Evolutionary conservation across 2,797 vertebrate species (phyloP), one percentile per base, ranked within the genome.

Genomic region (Carduelis carduelis): DNA sequence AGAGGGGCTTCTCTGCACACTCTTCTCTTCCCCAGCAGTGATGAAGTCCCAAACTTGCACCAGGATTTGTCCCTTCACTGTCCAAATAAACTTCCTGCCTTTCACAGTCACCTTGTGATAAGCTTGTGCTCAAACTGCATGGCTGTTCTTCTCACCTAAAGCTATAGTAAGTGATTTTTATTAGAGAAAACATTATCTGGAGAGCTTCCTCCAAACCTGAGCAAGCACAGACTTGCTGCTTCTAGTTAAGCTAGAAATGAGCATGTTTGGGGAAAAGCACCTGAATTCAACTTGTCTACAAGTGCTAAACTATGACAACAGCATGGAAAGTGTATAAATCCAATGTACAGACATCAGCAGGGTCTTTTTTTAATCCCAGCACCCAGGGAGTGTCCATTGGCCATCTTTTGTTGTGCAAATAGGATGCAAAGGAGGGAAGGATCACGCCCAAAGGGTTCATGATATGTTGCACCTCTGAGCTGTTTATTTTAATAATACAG

Each of bases 401-500:
- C 70, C 53, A 6, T 28, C 61, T 82, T 78, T 81, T 92, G 70
- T 96, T 94, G 84, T 90, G 92, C 55, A 95, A 93, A 94, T 69
- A 88, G 34, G 37, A 37, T 82, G 80, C 35, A 69, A 18, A 85
- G 46, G 35, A 93, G 64, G 56, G 55, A 63, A 85, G 47, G 59
- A 53, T 94, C 55, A 23, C 0, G 0, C 80, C 77, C 83, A 60
- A 35, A 89, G 79, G 35, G 32, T 89, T 87, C 53, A 28, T 81
- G 90, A 85, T 64, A 65, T 78, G 55, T 78, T 1, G 27, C 84
- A 92, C 87, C 93, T 95, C 93, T 95, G 89, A 94, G 78, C 94
- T 96, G 81, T 94, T 95, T 94, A 86, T 93, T 95, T 93, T 95
- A 92, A 93, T 92, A 93, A 95, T 91, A 95, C 93, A 93, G 89